Evolutionary conservation across 2,113 vertebrate genomes (phyloP).

Genomic region (Rhabdornis inornatus): DNA sequence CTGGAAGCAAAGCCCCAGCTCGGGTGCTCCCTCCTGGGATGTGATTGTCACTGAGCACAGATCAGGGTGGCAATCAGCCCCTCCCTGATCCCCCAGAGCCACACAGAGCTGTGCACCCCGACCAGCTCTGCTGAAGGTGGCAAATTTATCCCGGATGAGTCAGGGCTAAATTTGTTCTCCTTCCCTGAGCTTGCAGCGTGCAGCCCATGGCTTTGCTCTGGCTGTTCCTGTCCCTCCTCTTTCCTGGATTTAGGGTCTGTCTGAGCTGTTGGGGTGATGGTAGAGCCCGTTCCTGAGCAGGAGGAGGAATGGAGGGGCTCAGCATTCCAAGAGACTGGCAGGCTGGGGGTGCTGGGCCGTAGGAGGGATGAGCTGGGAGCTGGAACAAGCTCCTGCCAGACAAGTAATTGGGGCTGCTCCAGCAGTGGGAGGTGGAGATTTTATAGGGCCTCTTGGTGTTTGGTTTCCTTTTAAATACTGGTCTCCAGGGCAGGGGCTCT

Average conservation of each 20-base stretch:
- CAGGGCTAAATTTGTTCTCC: background rate
- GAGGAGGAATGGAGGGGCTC: background rate
- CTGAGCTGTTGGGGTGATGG: background rate
- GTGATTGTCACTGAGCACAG: accelerated
- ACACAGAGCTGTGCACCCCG: accelerated
- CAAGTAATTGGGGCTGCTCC: background rate
- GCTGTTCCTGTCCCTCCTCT: background rate
- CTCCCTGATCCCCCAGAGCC: background rate
- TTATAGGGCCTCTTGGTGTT: background rate
- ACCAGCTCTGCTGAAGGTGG: background rate
- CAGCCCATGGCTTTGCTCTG: background rate
- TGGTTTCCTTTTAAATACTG: background rate
- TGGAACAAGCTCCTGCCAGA: background rate
- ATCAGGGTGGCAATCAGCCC: background rate
- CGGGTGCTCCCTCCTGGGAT: accelerated
- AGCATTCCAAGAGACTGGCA: accelerated
- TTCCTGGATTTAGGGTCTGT: background rate
- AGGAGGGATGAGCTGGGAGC: background rate
- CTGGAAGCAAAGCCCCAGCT: background rate
- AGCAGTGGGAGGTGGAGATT: background rate
- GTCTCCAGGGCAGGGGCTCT: background rate
- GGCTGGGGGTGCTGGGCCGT: background rate
- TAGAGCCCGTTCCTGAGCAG: background rate
- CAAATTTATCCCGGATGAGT: background rate
- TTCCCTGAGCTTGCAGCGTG: accelerated